Base-by-base conservation (phyloP, 2,888 invertebrate genomes). In the Sphinx pinastri region DNA sequence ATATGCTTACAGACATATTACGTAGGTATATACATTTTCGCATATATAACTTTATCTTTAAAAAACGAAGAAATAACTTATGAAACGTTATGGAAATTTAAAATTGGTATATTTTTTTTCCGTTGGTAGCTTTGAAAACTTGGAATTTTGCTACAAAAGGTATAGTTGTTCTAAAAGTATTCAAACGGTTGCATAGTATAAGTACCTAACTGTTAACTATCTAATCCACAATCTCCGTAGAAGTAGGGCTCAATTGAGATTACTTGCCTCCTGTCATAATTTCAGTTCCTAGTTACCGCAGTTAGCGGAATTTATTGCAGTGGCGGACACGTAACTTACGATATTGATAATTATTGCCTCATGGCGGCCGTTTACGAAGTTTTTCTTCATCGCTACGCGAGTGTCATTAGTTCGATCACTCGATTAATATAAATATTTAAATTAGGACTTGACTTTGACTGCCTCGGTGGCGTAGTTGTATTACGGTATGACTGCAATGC, bases 251-350 rank as follows among this genome's bases (percentile, higher is more conserved):
- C 63, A 63, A 63, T 49, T 47, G 63, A 63, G 63, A 63, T 63
- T 63, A 63, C 60, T 60, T 45, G 60, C 47, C 63, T 63, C 49
- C 63, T 49, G 63, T 63, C 63, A 63, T 63, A 63, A 63, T 63
- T 49, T 63, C 49, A 63, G 63, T 63, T 63, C 63, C 63, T 63
- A 63, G 63, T 63, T 63, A 19, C 63, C 63, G 63, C 63, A 63
- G 63, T 63, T 47, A 49, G 16, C 49, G 47, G 63, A 63, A 63
- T 63, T 49, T 63, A 63, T 63, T 63, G 63, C 63, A 63, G 63
- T 49, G 47, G n/a, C 45, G 47, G 60, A 60, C 60, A 60, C 60
- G 45, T 60, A 60, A 63, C 49, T 63, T 8, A 63, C 63, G 4
- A 63, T 63, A 63, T 49, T 49, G 63, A 63, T 63, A 63, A 63